A percentile compares a stretch with the other conserved stretches of the same genome.
Conservation (phyloP, 2,888 invertebrate genomes). For the Sarcophaga subvicina region DNA sequence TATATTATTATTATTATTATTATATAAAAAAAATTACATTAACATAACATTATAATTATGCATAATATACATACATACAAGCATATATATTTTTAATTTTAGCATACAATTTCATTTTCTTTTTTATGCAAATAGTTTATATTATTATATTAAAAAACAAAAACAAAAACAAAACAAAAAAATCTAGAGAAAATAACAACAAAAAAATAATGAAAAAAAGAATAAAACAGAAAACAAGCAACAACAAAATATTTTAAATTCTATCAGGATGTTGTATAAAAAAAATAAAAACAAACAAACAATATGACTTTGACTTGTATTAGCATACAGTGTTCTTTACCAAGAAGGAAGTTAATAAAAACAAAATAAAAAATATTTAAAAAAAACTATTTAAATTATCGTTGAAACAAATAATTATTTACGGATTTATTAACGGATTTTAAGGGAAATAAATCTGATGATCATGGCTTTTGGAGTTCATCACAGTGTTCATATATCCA, state of each 20-base stretch:
- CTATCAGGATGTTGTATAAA: slow-evolving; percentile 5
- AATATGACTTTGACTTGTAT: not conserved
- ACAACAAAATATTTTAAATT: slow-evolving; percentile 12
- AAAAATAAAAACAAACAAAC: not conserved
- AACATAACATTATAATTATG: slow-evolving; percentile 60
- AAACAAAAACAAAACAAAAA: slow-evolving; percentile 11
- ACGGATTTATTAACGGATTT: no score
- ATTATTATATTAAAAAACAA: slow-evolving; percentile 43
- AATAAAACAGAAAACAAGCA: slow-evolving; percentile 3
- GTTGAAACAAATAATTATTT: no score
- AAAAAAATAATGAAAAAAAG: slow-evolving; percentile 27
- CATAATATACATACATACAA: slow-evolving; percentile 54
- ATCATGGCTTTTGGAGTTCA: no score
- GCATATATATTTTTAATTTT: slow-evolving; percentile 67
- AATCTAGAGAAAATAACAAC: slow-evolving; percentile 2
- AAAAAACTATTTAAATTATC: no score
- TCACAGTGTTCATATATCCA: no score
- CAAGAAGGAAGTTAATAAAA: not conserved
- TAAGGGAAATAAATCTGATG: no score
- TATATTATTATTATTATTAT: slow-evolving; percentile 52
- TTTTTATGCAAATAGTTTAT: slow-evolving; percentile 64
- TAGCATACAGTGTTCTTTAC: not conserved
- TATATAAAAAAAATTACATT: slow-evolving; percentile 29
- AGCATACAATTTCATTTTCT: slow-evolving; percentile 62
- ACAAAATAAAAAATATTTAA: not conserved